Percentiles rank a stretch among this genome's conserved stretches.
Conservation (phyloP, 2,113 vertebrate species). For the Terrapene triunguis region DNA sequence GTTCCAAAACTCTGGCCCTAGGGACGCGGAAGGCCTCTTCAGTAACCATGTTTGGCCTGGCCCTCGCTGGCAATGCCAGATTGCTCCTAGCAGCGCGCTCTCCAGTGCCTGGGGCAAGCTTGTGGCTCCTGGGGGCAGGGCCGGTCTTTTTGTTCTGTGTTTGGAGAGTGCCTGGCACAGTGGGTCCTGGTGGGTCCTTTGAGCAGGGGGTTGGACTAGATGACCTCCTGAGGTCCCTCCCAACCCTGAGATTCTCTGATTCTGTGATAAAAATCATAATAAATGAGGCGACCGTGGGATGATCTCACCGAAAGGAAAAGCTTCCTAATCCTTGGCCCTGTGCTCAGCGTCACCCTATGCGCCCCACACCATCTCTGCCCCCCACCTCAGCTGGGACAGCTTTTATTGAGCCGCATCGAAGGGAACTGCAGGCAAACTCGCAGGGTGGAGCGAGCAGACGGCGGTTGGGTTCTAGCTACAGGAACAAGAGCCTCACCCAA, state of each 20-base stretch:
- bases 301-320: not conserved
- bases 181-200: not conserved
- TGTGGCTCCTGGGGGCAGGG: not conserved
- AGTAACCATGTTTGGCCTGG: not conserved
- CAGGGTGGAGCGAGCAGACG: too few relatives aligned
- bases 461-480: not conserved
- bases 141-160: too few relatives aligned
- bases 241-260: too few relatives aligned
- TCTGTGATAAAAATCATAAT: too few relatives aligned
- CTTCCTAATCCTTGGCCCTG: not conserved
- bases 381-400: not conserved
- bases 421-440: rapidly evolving
- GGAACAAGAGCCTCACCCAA: not conserved
- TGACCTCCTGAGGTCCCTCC: too few relatives aligned
- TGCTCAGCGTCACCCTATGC: not conserved
- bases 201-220: too few relatives aligned
- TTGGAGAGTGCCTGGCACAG: not conserved
- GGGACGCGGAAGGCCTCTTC: not conserved
- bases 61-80: not conserved
- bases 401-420: not conserved
- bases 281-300: not conserved
- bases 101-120: not conserved
- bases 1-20: not conserved
- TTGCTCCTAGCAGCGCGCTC: not conserved
- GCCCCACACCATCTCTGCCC: not conserved